Percentiles rank a stretch among this genome's conserved stretches.
phyloP scores from a whole-genome alignment of 2,113 vertebrate genomes.

The Podocnemis expansa region DNA sequence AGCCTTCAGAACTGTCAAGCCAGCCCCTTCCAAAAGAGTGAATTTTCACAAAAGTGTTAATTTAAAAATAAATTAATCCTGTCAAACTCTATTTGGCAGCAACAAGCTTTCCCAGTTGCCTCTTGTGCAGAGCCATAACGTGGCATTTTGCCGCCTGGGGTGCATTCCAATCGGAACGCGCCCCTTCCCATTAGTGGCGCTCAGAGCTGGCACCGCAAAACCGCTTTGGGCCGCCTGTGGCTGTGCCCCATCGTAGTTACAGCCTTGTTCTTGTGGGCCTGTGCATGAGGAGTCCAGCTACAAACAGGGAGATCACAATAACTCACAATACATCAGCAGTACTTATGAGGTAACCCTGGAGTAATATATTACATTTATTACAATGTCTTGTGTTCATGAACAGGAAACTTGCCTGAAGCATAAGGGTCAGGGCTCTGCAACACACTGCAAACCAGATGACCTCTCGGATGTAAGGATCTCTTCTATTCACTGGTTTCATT shows the following conservation, averaged over 20 bases:
- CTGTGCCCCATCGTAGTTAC: no score
- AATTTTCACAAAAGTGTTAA: fast-evolving
- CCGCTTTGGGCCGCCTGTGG: no score
- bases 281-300: neutral
- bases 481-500: conserved; percentile 58
- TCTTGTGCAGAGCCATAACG: no score
- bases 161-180: no score
- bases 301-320: neutral
- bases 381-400: neutral
- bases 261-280: neutral
- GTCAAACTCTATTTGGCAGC: neutral
- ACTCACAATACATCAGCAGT: fast-evolving
- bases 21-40: neutral
- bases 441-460: conserved; percentile 82
- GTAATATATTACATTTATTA: neutral
- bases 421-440: conserved; percentile 85
- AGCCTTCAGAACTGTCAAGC: neutral
- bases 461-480: conserved; percentile 69
- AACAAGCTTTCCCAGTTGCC: neutral
- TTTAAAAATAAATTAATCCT: neutral
- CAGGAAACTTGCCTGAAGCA: conserved; percentile 86
- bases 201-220: no score
- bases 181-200: no score
- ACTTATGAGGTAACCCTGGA: neutral
- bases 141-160: no score